Evolutionary conservation across 2,797 vertebrate genomes (phyloP).

Genomic region (Falco naumanni): DNA sequence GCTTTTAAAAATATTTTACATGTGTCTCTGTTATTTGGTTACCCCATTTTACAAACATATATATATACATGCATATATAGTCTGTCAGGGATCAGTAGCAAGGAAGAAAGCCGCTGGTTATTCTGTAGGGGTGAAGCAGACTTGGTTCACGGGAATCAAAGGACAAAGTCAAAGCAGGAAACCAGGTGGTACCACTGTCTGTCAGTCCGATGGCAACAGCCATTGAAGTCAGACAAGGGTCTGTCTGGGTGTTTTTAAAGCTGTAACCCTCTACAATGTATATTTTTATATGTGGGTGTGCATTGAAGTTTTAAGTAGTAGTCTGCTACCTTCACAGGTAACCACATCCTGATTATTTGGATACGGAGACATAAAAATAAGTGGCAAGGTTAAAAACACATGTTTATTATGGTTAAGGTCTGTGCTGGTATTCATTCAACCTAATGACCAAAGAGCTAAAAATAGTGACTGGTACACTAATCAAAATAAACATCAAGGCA

Average conservation of each 20-base stretch:
- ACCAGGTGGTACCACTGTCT: background rate
- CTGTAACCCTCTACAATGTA: conserved; percentile 10
- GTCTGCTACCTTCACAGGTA: conserved; percentile 70
- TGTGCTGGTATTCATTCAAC: conserved; percentile 70
- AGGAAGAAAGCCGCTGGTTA: background rate
- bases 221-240: background rate
- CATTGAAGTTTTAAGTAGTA: conserved; percentile 68
- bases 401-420: conserved; percentile 71
- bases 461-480: conserved; percentile 69
- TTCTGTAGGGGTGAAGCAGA: background rate
- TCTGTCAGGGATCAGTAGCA: background rate
- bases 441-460: conserved; percentile 75
- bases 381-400: conserved; percentile 74
- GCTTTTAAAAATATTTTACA: background rate
- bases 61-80: background rate
- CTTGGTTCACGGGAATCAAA: background rate
- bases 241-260: conserved; percentile 4
- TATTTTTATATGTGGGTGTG: conserved; percentile 74
- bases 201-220: background rate
- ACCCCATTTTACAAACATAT: background rate
- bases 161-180: background rate
- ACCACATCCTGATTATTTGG: conserved; percentile 83
- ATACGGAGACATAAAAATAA: conserved; percentile 78
- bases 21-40: background rate
- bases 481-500: conserved; percentile 78